These are phyloP conservation scores for Cydia splendana DNA, from an alignment of 1,140 invertebrate species.

Conservation along the genomic window DNA sequence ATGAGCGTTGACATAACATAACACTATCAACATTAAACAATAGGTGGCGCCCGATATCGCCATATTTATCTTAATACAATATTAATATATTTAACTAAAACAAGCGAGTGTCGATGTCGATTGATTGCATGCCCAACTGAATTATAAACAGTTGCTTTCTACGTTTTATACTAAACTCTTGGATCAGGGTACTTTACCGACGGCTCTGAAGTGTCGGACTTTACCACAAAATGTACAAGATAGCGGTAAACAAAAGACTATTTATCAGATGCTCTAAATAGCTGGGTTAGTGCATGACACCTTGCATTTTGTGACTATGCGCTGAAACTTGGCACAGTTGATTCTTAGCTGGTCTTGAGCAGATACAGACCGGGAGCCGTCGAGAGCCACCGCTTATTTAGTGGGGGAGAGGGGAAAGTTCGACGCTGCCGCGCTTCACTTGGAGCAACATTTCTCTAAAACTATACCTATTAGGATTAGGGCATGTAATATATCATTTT, in stretches of 20 bases:
- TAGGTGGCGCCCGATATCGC: background rate
- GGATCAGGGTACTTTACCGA: constrained; percentile 1
- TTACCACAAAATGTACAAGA: background rate
- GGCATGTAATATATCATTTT: too few relatives aligned
- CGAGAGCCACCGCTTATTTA: too few relatives aligned
- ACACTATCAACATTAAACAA: background rate
- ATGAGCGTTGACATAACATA: constrained; percentile 5
- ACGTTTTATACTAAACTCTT: constrained; percentile 7
- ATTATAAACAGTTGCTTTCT: background rate
- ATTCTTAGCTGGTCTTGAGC: too few relatives aligned
- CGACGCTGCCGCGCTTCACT: too few relatives aligned
- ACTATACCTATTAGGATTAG: too few relatives aligned
- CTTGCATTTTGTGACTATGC: too few relatives aligned
- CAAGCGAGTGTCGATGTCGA: background rate
- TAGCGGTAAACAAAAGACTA: background rate
- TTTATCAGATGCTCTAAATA: background rate
- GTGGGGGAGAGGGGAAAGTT: too few relatives aligned
- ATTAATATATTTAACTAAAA: background rate
- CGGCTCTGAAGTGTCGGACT: background rate
- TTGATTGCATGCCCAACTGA: constrained; percentile 7
- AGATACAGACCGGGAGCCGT: too few relatives aligned
- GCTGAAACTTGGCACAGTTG: too few relatives aligned
- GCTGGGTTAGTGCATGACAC: background rate
- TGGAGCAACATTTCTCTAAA: too few relatives aligned
- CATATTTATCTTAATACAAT: constrained; percentile 13